Percentiles rank a stretch among this genome's conserved stretches.
These are phyloP conservation scores for Micoletzkya japonica DNA, from an alignment of 2,888 invertebrate species.

Conservation along the genomic window DNA sequence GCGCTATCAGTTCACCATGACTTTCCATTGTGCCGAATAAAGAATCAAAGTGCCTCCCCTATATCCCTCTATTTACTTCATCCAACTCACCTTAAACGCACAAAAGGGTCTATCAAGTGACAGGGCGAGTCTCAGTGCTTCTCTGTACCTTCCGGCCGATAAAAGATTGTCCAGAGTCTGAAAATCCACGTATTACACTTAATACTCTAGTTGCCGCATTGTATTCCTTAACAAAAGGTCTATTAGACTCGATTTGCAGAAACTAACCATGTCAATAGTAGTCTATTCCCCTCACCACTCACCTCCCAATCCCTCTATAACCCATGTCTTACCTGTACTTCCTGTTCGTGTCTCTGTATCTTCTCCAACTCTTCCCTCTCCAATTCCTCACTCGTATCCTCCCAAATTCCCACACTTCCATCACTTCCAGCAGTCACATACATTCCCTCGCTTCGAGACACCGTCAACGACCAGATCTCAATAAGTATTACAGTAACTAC, in stretches of 20 bases:
- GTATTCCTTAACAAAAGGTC: too few species aligned
- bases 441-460: slow-evolving; percentile 38
- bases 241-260: too few species aligned
- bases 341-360: slow-evolving; percentile 13
- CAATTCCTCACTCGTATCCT: slow-evolving; percentile 32
- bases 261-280: too few species aligned
- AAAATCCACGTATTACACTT: slow-evolving; percentile 24
- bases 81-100: slow-evolving; percentile 43
- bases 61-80: neutral
- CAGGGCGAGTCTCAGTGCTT: slow-evolving; percentile 55
- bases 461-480: slow-evolving; percentile 41
- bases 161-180: slow-evolving; percentile 56
- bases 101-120: slow-evolving; percentile 51
- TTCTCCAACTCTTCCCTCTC: slow-evolving; percentile 23
- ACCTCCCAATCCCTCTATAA: neutral
- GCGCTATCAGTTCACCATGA: too few species aligned
- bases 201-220: too few species aligned
- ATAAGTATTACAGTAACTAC: neutral
- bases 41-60: too few species aligned
- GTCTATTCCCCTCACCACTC: neutral
- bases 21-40: too few species aligned
- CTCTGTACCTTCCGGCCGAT: slow-evolving; percentile 50
- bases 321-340: slow-evolving; percentile 12
- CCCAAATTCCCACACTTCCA: slow-evolving; percentile 54
- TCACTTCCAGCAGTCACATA: slow-evolving; percentile 54